Evolutionary conservation across 2,797 vertebrate genomes (phyloP).

Genomic region (Paguma larvata): DNA sequence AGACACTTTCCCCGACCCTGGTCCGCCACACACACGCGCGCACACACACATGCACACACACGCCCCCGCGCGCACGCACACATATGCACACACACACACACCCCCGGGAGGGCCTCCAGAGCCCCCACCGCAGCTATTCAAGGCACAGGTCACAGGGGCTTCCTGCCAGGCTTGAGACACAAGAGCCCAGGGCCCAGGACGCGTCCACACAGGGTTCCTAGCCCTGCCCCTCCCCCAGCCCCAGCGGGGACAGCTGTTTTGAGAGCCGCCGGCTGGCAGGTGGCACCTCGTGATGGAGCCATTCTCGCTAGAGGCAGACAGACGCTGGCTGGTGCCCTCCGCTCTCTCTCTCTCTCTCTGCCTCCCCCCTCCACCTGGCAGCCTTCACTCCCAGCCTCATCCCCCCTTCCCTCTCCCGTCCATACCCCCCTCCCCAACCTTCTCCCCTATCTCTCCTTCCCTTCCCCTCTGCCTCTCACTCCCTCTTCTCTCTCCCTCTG

Average conservation of each 20-base stretch:
- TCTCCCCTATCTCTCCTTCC: background rate
- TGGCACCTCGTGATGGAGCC: background rate
- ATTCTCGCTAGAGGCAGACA: background rate
- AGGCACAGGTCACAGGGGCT: background rate
- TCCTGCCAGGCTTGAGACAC: background rate
- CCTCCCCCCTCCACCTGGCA: background rate
- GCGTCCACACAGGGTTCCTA: too few relatives aligned
- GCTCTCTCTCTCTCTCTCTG: background rate
- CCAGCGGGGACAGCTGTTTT: conserved; percentile 18
- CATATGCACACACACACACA: background rate
- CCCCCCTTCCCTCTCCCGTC: background rate
- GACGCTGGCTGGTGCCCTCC: background rate
- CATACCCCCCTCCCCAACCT: background rate
- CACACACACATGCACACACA: background rate
- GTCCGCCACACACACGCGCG: background rate
- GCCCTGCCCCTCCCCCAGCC: background rate
- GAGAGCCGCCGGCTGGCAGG: conserved; percentile 49
- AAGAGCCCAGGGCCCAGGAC: background rate
- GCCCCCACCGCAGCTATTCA: background rate
- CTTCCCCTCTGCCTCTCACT: too few relatives aligned
- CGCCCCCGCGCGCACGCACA: background rate
- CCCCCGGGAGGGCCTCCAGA: too few relatives aligned
- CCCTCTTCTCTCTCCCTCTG: background rate
- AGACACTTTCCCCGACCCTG: background rate
- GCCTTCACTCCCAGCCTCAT: background rate